Conservation (phyloP, 2,888 invertebrate species). For the Deilephila elpenor region DNA sequence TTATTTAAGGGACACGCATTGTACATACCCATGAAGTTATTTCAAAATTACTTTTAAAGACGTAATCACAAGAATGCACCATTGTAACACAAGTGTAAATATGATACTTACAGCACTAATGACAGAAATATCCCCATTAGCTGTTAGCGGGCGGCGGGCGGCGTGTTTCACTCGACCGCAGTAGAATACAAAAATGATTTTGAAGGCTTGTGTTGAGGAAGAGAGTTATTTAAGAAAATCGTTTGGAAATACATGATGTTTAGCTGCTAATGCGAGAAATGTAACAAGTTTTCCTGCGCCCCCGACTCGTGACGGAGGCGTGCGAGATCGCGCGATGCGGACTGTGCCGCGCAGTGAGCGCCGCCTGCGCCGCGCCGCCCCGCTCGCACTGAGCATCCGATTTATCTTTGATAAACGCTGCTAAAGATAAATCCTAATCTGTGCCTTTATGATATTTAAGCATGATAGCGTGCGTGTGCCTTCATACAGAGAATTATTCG, state of each 20-base stretch:
- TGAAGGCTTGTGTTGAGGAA: constrained; percentile 16
- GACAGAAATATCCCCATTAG: constrained; percentile 25
- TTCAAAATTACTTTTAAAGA: background rate
- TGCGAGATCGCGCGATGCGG: constrained; percentile 39
- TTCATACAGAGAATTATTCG: background rate
- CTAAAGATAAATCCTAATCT: constrained; percentile 25
- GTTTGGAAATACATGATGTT: constrained; percentile 23
- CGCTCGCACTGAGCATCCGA: constrained; percentile 50
- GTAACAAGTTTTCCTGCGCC: constrained; percentile 30
- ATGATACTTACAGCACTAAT: constrained; percentile 9
- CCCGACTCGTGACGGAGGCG: constrained; percentile 41
- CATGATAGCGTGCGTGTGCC: background rate
- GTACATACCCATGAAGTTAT: too few relatives aligned
- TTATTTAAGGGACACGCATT: too few relatives aligned
- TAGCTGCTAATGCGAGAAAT: constrained; percentile 31
- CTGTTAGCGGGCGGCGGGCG: background rate
- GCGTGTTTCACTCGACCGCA: background rate
- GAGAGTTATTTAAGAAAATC: constrained; percentile 29
- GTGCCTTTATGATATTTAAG: background rate
- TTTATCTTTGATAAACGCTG: constrained; percentile 46
- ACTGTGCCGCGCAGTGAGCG: background rate
- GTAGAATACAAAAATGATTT: constrained; percentile 16
- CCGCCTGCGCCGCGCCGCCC: constrained; percentile 43
- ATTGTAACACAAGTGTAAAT: constrained; percentile 31
- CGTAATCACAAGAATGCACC: constrained; percentile 10